These are phyloP conservation scores for Leucoraja erinaceus DNA, from an alignment of 2,113 vertebrate genomes.

Conservation along the genomic window DNA sequence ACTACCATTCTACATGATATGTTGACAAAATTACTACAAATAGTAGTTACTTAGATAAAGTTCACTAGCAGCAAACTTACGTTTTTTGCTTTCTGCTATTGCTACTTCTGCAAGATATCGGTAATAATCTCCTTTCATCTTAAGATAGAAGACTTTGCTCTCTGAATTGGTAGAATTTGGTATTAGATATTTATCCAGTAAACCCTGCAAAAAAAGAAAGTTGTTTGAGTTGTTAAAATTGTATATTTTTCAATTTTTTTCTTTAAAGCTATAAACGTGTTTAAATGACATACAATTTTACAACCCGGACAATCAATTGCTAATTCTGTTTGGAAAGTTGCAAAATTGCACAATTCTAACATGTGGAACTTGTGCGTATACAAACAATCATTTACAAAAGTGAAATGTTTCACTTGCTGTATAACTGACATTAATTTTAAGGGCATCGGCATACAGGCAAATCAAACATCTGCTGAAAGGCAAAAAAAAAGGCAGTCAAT, in stretches of 20 bases:
- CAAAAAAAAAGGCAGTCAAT: neutral
- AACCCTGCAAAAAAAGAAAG: constrained; percentile 21
- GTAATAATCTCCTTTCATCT: constrained; percentile 41
- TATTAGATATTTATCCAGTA: constrained; percentile 39
- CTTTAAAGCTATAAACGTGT: neutral
- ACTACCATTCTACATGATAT: neutral
- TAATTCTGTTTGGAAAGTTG: neutral
- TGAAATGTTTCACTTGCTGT: neutral
- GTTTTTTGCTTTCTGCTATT: constrained; percentile 33
- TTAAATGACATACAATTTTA: neutral
- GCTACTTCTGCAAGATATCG: constrained; percentile 40
- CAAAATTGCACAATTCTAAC: neutral
- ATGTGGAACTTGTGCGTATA: neutral
- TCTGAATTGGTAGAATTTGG: constrained; percentile 34
- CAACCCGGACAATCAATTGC: neutral
- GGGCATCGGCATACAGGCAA: neutral
- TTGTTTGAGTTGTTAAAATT: neutral
- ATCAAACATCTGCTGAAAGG: neutral
- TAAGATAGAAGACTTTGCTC: constrained; percentile 40
- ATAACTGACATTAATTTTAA: neutral
- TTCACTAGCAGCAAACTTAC: neutral
- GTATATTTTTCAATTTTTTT: neutral
- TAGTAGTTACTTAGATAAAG: neutral
- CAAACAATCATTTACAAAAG: neutral
- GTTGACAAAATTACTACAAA: neutral